phyloP scores from a whole-genome alignment of 2,888 invertebrate species.

The Orthosia gothica region DNA sequence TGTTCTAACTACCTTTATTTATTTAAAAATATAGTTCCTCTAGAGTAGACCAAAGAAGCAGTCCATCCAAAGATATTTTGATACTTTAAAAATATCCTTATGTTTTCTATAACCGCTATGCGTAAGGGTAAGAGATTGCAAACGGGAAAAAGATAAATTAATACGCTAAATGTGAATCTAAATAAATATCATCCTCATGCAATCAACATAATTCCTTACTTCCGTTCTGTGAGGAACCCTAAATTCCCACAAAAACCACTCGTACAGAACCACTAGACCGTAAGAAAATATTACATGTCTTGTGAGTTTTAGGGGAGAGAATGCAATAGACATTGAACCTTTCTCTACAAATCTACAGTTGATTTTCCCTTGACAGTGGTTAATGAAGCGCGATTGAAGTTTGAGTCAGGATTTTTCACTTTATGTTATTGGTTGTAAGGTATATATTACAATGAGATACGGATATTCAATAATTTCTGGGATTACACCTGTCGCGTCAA shows the following conservation, averaged over 20 bases:
- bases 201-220: slow-evolving; percentile 70
- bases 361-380: background rate
- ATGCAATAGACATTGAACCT: background rate
- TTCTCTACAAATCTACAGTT: accelerated
- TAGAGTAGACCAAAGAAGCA: too few species aligned
- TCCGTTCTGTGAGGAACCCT: slow-evolving; percentile 73
- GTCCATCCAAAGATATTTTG: too few species aligned
- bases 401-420: background rate
- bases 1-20: too few species aligned
- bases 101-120: background rate
- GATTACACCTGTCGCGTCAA: slow-evolving; percentile 57
- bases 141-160: slow-evolving; percentile 19
- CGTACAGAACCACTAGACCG: slow-evolving; percentile 74
- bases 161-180: slow-evolving; percentile 36
- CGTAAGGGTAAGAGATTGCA: slow-evolving; percentile 21
- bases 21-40: too few species aligned
- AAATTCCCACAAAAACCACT: slow-evolving; percentile 78
- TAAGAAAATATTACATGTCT: slow-evolving; percentile 60
- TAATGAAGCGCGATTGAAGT: background rate
- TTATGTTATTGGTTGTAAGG: accelerated
- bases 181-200: slow-evolving; percentile 51
- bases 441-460: background rate
- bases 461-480: background rate
- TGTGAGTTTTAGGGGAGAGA: slow-evolving; percentile 22
- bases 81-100: too few species aligned